Conservation (phyloP, 2,113 vertebrate species). For the Eptesicus fuscus region DNA sequence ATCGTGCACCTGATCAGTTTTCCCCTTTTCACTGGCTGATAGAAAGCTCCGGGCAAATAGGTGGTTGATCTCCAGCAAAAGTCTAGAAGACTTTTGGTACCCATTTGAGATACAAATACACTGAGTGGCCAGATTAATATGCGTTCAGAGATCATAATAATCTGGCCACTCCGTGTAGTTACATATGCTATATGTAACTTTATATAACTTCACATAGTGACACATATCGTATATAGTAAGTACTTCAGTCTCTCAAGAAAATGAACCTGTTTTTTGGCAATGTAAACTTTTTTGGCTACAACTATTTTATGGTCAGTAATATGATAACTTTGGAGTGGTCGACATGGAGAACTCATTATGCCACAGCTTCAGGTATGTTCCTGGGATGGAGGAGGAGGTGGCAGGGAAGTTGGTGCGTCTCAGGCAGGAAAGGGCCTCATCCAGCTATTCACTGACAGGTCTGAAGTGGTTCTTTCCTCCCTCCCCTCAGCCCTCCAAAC, state of each 20-base stretch:
- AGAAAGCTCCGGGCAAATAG: too few species aligned
- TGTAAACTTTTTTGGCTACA: neutral
- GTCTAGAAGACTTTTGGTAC: too few species aligned
- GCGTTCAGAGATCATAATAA: too few species aligned
- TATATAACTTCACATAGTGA: neutral
- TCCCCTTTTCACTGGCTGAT: too few species aligned
- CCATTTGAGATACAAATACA: too few species aligned
- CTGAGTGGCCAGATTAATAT: too few species aligned
- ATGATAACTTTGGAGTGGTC: neutral
- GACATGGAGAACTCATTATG: neutral
- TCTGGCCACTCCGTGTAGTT: neutral
- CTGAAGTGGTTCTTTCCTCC: neutral
- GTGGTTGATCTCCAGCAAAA: too few species aligned
- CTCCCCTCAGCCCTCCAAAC: neutral
- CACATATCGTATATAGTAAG: neutral
- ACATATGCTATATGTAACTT: neutral
- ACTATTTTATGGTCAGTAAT: neutral
- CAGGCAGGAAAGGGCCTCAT: neutral
- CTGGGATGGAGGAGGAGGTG: neutral
- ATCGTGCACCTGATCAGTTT: too few species aligned
- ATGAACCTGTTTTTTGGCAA: neutral
- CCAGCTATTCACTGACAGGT: neutral
- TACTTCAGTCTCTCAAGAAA: neutral
- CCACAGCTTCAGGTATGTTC: neutral
- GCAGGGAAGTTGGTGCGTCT: neutral